These are phyloP conservation scores for Sciurus carolinensis DNA, from an alignment of 2,797 vertebrate genomes.

Conservation along the genomic window DNA sequence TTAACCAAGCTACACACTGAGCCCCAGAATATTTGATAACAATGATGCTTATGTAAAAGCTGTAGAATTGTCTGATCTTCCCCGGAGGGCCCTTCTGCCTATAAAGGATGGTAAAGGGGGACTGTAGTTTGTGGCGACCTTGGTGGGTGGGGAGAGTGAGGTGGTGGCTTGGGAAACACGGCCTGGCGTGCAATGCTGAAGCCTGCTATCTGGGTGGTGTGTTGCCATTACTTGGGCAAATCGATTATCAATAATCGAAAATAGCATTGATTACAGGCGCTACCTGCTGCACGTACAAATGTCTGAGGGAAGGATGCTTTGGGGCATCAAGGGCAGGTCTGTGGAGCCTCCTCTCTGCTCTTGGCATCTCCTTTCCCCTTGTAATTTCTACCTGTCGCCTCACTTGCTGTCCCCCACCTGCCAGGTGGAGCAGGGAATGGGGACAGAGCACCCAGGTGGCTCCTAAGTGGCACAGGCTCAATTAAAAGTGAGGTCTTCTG, in stretches of 20 bases:
- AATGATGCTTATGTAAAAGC: not conserved
- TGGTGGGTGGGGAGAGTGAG: not conserved
- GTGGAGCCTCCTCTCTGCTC: not conserved
- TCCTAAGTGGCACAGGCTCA: not conserved
- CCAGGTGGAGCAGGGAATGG: not conserved
- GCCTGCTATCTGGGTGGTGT: not conserved
- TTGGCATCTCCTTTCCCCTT: not conserved
- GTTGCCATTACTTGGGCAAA: not conserved
- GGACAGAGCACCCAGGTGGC: not conserved
- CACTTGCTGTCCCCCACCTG: not conserved
- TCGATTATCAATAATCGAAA: not conserved
- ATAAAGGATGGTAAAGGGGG: not conserved
- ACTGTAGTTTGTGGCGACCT: not conserved
- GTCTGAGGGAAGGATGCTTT: not conserved
- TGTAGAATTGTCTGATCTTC: not conserved
- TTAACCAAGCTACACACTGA: no score
- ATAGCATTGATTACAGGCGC: not conserved
- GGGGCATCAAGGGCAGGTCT: not conserved
- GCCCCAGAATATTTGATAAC: not conserved
- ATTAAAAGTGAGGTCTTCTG: not conserved
- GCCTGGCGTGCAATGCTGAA: not conserved
- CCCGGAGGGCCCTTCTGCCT: not conserved
- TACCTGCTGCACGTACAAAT: not conserved
- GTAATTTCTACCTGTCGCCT: not conserved
- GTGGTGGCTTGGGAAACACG: not conserved